Conservation (phyloP, 2,797 vertebrate species). For the Coregonus sp. region DNA sequence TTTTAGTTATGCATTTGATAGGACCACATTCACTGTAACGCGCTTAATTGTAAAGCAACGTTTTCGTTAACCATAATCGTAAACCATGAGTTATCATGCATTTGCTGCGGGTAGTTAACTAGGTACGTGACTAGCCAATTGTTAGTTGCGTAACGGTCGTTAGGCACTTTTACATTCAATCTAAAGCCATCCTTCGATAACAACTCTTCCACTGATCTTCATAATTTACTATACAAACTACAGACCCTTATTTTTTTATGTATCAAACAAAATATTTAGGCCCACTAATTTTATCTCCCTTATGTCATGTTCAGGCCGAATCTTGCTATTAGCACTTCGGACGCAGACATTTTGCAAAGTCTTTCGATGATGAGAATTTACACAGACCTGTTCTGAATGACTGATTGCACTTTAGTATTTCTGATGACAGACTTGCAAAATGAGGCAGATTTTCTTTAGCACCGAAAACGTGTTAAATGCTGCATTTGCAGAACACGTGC, state of each 20-base stretch:
- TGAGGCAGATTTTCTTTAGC: neutral
- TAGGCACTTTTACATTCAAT: neutral
- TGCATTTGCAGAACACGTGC: neutral
- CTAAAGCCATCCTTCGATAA: neutral
- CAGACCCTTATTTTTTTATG: too few relatives aligned
- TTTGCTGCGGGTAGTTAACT: too few relatives aligned
- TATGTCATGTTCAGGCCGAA: neutral
- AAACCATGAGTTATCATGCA: too few relatives aligned
- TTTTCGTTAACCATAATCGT: too few relatives aligned
- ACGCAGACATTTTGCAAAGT: slow-evolving; percentile 29
- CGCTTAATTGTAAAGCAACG: too few relatives aligned
- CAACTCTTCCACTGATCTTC: neutral
- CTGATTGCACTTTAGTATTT: slow-evolving; percentile 69
- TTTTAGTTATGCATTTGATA: too few relatives aligned
- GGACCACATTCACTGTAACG: too few relatives aligned
- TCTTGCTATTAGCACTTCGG: neutral
- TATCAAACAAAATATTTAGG: neutral
- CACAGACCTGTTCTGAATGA: slow-evolving; percentile 83
- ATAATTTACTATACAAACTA: neutral
- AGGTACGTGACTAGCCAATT: too few relatives aligned
- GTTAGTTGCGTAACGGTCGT: neutral
- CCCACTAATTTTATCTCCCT: neutral
- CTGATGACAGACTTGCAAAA: slow-evolving; percentile 68
- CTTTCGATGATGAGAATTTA: slow-evolving; percentile 76
- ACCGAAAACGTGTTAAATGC: neutral